phyloP scores from a whole-genome alignment of 1,140 invertebrate genomes.

The Rhopalosiphum maidis region DNA sequence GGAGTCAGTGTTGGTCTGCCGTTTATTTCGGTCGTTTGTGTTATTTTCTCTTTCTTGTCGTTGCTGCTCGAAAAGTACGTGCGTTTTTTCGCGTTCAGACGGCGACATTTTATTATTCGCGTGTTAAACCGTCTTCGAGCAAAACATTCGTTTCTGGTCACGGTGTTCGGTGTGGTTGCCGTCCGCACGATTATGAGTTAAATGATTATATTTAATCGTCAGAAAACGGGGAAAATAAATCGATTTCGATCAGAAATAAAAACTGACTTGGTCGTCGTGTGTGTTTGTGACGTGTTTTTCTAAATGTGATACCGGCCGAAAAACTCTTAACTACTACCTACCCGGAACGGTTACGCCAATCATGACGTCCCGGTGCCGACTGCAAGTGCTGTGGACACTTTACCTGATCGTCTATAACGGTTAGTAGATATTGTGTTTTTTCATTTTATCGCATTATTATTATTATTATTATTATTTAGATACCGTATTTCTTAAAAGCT shows the following conservation, averaged over 20 bases:
- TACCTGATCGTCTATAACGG: conserved; percentile 46
- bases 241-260: background rate
- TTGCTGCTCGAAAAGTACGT: background rate
- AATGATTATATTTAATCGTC: background rate
- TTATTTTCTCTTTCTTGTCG: background rate
- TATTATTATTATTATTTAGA: background rate
- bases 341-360: background rate
- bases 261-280: background rate
- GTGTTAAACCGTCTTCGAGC: background rate
- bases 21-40: too few species aligned
- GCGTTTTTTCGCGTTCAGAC: background rate
- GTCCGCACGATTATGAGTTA: background rate
- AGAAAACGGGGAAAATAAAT: background rate
- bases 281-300: background rate
- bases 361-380: conserved; percentile 12
- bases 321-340: background rate
- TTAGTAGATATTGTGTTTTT: background rate
- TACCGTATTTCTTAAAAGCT: background rate
- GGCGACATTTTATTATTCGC: background rate
- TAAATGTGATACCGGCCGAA: background rate
- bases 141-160: background rate
- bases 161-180: background rate
- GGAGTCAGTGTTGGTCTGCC: conserved; percentile 9
- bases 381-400: conserved; percentile 47
- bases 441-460: background rate